A percentile compares a stretch with the other conserved stretches of the same genome.
phyloP scores from a whole-genome alignment of 2,797 vertebrate genomes.

The Fistularia commersonii region DNA sequence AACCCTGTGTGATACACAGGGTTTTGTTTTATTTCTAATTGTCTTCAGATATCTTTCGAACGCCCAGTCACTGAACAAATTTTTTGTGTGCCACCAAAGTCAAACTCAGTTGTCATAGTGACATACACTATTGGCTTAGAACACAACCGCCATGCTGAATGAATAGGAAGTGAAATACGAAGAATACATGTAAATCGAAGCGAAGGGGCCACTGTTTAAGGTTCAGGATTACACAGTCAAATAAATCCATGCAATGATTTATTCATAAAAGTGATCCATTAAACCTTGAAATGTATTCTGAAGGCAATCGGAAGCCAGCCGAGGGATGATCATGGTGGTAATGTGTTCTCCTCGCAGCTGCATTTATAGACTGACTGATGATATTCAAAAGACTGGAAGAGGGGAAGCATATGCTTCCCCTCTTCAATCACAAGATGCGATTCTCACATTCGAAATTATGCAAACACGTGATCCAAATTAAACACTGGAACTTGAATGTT shows the following conservation, averaged over 20 bases:
- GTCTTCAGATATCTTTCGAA: no score
- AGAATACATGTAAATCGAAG: not conserved
- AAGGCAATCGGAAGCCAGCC: constrained; percentile 12
- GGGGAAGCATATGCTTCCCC: constrained; percentile 8
- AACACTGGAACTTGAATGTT: constrained; percentile 8
- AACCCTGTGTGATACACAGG: no score
- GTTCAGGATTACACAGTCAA: not conserved
- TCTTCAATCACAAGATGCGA: not conserved
- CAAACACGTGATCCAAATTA: constrained; percentile 13
- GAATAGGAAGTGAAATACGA: not conserved
- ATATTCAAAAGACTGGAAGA: constrained; percentile 35
- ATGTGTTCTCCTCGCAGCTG: constrained; percentile 40
- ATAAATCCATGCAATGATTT: constrained; percentile 10
- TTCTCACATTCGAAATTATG: constrained; percentile 20
- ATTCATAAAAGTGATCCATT: constrained; percentile 18
- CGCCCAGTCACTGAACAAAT: no score
- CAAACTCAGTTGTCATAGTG: no score
- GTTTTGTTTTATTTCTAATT: no score
- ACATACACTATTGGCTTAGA: no score
- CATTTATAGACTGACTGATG: constrained; percentile 19
- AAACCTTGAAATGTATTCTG: constrained; percentile 13
- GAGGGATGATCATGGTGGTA: constrained; percentile 15
- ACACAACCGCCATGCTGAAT: not conserved
- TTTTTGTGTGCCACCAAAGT: no score
- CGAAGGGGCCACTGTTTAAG: not conserved